Conservation (phyloP, 2,797 vertebrate genomes). For the Babyrousa celebensis region DNA sequence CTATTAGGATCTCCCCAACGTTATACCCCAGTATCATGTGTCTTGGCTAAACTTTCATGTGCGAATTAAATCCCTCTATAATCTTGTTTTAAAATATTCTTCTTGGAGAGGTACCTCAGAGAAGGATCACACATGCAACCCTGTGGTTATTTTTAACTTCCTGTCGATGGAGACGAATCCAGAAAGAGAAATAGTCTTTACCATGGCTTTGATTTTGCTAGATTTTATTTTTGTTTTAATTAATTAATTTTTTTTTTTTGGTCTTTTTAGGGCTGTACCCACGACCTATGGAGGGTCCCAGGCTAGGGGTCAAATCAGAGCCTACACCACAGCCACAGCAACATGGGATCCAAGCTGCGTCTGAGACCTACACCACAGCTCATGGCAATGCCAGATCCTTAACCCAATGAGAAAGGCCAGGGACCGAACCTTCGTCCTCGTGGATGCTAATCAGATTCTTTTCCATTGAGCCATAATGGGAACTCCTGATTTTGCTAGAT, state of each 20-base stretch:
- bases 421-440: no score
- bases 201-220: slow-evolving; percentile 32
- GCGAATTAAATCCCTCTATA: neutral
- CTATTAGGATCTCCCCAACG: neutral
- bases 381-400: no score
- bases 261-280: no score
- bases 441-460: no score
- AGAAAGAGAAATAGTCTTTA: neutral
- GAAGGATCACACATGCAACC: neutral
- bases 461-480: no score
- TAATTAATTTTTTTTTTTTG: no score
- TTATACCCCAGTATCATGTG: neutral
- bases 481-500: slow-evolving; percentile 19
- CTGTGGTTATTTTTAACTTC: slow-evolving; percentile 28
- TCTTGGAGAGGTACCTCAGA: neutral
- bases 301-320: no score
- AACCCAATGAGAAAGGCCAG: no score
- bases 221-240: neutral
- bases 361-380: no score
- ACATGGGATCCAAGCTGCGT: no score
- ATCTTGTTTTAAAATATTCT: neutral
- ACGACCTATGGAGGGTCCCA: no score
- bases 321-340: no score
- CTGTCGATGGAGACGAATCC: neutral
- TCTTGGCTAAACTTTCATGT: neutral